Conservation (phyloP, 2,113 vertebrate genomes). For the Cepphus grylle region DNA sequence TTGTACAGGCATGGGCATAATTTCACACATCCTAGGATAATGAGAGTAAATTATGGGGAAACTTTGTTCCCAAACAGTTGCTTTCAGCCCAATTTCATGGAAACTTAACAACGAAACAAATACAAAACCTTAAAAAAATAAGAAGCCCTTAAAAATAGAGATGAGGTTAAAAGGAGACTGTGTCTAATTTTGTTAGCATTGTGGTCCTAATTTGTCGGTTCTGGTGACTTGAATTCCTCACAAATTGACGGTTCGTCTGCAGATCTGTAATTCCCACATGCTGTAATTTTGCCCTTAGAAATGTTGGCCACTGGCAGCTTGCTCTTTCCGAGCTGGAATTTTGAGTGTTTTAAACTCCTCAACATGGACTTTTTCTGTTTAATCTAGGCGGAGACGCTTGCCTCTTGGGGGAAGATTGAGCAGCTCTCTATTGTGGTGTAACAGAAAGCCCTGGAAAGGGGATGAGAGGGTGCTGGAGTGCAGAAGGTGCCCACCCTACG, state of each 20-base stretch:
- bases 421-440: not conserved
- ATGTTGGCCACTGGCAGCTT: constrained; percentile 20
- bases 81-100: constrained; percentile 6
- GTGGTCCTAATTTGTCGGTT: constrained; percentile 64
- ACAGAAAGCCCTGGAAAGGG: not conserved
- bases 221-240: constrained; percentile 69
- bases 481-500: not conserved
- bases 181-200: constrained; percentile 49
- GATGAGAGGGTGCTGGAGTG: not conserved
- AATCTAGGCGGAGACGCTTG: not conserved
- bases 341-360: not conserved
- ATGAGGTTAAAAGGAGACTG: constrained; percentile 57
- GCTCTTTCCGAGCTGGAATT: constrained; percentile 6
- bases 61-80: not conserved
- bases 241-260: constrained; percentile 70
- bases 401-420: not conserved
- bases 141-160: constrained; percentile 8
- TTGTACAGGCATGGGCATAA: not conserved
- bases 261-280: constrained; percentile 61
- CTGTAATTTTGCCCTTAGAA: constrained; percentile 68
- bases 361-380: not conserved
- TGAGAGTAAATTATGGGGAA: not conserved
- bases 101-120: constrained; percentile 41
- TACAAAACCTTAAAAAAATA: not conserved
- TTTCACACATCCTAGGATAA: not conserved